Evolutionary conservation across 2,113 vertebrate genomes (phyloP).

Genomic region (Limanda limanda): DNA sequence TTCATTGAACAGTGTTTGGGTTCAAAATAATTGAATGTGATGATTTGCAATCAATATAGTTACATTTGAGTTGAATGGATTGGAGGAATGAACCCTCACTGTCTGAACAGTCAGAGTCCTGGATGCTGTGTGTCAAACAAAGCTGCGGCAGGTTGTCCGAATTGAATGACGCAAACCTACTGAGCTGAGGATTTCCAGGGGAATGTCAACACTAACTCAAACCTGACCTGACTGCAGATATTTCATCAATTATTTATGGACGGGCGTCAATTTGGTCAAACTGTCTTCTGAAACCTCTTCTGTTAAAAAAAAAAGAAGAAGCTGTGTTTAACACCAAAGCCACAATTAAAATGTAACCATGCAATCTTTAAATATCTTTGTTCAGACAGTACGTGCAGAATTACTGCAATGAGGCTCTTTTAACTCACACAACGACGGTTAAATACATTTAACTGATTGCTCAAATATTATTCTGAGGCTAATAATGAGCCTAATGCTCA

Average conservation of each 20-base stretch:
- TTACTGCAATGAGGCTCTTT: slow-evolving; percentile 35
- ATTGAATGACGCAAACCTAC: slow-evolving; percentile 40
- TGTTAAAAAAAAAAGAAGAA: neutral
- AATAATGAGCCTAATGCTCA: slow-evolving; percentile 24
- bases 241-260: slow-evolving; percentile 30
- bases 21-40: neutral
- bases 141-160: slow-evolving; percentile 42
- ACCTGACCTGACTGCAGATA: slow-evolving; percentile 29
- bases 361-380: slow-evolving; percentile 10
- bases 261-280: neutral
- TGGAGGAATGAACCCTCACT: slow-evolving; percentile 32
- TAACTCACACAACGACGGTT: slow-evolving; percentile 39
- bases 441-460: slow-evolving; percentile 48
- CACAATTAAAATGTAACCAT: slow-evolving; percentile 12
- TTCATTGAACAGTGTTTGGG: too few species aligned
- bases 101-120: slow-evolving; percentile 33
- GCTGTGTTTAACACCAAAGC: slow-evolving; percentile 10
- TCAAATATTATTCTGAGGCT: slow-evolving; percentile 22
- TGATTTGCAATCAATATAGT: neutral
- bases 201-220: slow-evolving; percentile 16
- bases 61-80: neutral
- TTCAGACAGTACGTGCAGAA: slow-evolving; percentile 13
- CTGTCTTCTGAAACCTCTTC: neutral
- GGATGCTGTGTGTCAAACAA: slow-evolving; percentile 38
- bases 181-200: slow-evolving; percentile 48